A percentile compares a stretch with the other conserved stretches of the same genome.
Evolutionary conservation across 1,140 invertebrate species (phyloP).

Genomic region (Aphelinus atriplicis): DNA sequence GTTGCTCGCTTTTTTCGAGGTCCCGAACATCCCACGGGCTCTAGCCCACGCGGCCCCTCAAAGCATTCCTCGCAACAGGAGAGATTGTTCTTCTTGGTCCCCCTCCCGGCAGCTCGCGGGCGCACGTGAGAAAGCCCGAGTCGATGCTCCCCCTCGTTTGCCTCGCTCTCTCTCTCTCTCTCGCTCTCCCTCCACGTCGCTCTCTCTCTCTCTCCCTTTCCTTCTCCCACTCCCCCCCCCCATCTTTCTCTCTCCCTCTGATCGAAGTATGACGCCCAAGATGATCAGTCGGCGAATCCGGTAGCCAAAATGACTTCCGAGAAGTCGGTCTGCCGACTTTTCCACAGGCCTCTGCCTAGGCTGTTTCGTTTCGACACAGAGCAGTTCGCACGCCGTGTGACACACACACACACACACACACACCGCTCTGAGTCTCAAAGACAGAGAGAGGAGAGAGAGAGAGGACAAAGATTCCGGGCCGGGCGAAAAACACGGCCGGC

Average conservation of each 20-base stretch:
- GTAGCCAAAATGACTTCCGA: constrained; percentile 14
- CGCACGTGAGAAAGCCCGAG: constrained; percentile 34
- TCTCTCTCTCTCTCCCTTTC: constrained; percentile 8
- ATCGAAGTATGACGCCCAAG: neutral
- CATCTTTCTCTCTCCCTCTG: neutral
- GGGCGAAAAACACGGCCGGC: constrained; percentile 25
- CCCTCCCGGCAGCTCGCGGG: constrained; percentile 36
- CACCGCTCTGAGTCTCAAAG: too few relatives aligned
- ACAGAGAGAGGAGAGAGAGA: neutral
- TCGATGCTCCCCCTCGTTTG: too few relatives aligned
- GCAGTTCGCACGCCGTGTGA: constrained; percentile 31
- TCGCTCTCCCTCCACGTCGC: neutral
- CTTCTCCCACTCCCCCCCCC: too few relatives aligned
- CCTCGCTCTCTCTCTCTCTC: constrained; percentile 3
- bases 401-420: neutral
- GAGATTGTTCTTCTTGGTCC: constrained; percentile 58
- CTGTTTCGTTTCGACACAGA: neutral
- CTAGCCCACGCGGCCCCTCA: constrained; percentile 63
- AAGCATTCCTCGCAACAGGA: constrained; percentile 65
- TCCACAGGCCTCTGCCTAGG: neutral
- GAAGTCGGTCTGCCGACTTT: constrained; percentile 21
- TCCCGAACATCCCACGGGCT: constrained; percentile 54
- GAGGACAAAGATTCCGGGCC: constrained; percentile 15
- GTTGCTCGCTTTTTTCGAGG: constrained; percentile 50
- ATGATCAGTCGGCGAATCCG: constrained; percentile 25